Evolutionary conservation across 2,888 invertebrate species (phyloP).

Genomic region (Smittia aterrima): DNA sequence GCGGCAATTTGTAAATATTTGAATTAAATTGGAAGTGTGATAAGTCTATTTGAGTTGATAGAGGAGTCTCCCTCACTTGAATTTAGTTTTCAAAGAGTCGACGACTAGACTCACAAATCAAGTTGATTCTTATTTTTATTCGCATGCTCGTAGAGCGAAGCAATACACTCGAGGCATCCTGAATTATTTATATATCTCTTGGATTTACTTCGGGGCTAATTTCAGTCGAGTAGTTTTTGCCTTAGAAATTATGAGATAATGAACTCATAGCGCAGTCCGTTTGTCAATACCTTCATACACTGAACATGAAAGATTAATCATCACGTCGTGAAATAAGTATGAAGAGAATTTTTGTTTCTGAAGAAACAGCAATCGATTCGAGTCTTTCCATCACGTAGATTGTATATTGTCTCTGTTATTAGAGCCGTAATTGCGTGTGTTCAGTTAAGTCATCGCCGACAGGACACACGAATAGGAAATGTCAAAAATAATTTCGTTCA

Average conservation of each 20-base stretch:
- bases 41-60: too few relatives aligned
- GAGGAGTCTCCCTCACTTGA: too few relatives aligned
- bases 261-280: not conserved
- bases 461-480: too few relatives aligned
- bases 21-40: too few relatives aligned
- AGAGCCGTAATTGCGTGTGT: too few relatives aligned
- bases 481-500: too few relatives aligned
- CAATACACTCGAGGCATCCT: not conserved
- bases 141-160: too few relatives aligned
- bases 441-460: too few relatives aligned
- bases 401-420: not conserved
- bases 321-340: not conserved
- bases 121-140: too few relatives aligned
- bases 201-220: not conserved
- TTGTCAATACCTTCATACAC: not conserved
- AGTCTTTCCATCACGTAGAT: not conserved
- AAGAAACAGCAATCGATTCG: not conserved
- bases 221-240: not conserved
- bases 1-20: too few relatives aligned
- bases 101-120: too few relatives aligned
- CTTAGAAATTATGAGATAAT: not conserved
- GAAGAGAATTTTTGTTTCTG: not conserved
- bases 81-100: too few relatives aligned
- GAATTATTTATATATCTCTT: not conserved
- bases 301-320: not conserved